Evolutionary conservation across 2,113 vertebrate genomes (phyloP).

Genomic region (Oryzias woworae): DNA sequence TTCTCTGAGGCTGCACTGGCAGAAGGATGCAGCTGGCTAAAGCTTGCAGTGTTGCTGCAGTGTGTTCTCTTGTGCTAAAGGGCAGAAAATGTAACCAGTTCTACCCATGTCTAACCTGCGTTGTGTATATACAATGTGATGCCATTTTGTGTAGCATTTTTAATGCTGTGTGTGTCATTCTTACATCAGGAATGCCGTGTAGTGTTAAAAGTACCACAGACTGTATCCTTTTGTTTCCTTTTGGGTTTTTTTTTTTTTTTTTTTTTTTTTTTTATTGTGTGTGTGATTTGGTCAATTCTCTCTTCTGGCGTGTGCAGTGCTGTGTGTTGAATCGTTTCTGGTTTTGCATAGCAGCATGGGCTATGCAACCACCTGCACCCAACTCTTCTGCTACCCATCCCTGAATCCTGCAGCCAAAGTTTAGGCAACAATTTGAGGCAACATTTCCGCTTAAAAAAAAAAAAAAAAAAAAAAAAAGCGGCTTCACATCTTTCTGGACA

Average conservation of each 20-base stretch:
- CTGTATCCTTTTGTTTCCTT: slow-evolving; percentile 50
- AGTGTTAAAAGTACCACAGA: slow-evolving; percentile 70
- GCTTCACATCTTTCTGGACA: slow-evolving; percentile 58
- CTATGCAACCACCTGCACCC: slow-evolving; percentile 72
- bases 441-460: slow-evolving; percentile 50
- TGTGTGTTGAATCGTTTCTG: slow-evolving; percentile 68
- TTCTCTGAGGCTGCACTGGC: slow-evolving; percentile 71
- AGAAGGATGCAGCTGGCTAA: slow-evolving; percentile 66
- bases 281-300: slow-evolving; percentile 63
- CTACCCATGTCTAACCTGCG: slow-evolving; percentile 66
- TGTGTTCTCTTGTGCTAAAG: slow-evolving; percentile 59
- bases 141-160: slow-evolving; percentile 77
- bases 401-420: slow-evolving; percentile 54
- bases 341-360: slow-evolving; percentile 79
- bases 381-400: slow-evolving; percentile 4
- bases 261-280: slow-evolving; percentile 39
- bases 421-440: slow-evolving; percentile 66
- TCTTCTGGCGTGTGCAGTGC: slow-evolving; percentile 71
- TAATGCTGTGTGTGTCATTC: slow-evolving; percentile 72
- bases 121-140: slow-evolving; percentile 75
- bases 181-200: slow-evolving; percentile 72
- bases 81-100: slow-evolving; percentile 63
- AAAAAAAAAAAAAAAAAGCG: slow-evolving; percentile 39
- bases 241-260: slow-evolving; percentile 18
- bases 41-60: slow-evolving; percentile 56